A percentile compares a stretch with the other conserved stretches of the same genome.
These are phyloP conservation scores for Penelope pileata DNA, from an alignment of 2,113 vertebrate genomes.

Conservation along the genomic window DNA sequence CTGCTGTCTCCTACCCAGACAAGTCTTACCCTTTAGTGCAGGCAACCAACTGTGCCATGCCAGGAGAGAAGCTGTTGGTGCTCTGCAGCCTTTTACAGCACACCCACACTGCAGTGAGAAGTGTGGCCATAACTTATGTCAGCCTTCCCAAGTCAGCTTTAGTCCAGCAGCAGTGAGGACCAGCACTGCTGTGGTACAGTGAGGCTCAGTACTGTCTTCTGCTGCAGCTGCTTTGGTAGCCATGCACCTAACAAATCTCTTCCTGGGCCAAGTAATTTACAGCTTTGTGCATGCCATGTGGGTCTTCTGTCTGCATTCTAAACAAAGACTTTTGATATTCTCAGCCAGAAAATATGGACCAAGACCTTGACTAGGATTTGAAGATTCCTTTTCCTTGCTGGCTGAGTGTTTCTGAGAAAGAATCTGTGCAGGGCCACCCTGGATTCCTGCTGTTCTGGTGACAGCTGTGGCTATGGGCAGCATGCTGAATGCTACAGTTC, in stretches of 20 bases:
- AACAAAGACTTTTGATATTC: background rate
- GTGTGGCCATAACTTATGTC: background rate
- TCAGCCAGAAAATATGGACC: background rate
- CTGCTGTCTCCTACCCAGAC: background rate
- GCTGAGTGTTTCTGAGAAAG: background rate
- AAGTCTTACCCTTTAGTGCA: background rate
- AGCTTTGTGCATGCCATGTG: rapidly evolving
- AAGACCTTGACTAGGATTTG: background rate
- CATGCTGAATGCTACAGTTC: background rate
- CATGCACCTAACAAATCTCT: background rate
- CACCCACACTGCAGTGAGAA: background rate
- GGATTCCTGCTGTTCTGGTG: background rate
- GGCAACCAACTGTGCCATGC: background rate
- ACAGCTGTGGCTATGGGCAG: background rate
- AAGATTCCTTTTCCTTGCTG: background rate
- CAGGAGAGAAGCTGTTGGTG: background rate
- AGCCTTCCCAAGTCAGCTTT: background rate
- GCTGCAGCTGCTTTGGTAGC: background rate
- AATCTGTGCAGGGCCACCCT: background rate
- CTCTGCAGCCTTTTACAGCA: background rate
- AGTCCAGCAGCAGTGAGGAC: background rate
- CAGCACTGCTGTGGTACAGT: background rate
- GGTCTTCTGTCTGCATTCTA: background rate
- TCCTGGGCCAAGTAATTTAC: background rate
- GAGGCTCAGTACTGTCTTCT: background rate